These are phyloP conservation scores for Ciconia boyciana DNA, from an alignment of 2,113 vertebrate genomes.

Conservation along the genomic window DNA sequence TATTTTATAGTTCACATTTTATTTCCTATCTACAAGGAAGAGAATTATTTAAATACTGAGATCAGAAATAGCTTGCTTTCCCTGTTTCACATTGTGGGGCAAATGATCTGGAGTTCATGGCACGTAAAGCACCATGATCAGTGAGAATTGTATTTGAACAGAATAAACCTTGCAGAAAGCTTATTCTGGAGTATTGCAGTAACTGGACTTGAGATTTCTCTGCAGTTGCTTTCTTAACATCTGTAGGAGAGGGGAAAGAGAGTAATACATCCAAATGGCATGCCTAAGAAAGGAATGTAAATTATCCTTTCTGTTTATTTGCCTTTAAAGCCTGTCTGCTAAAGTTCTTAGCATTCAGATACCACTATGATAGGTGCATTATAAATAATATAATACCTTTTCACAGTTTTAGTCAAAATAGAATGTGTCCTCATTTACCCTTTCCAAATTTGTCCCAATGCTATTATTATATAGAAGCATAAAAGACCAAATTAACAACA, in stretches of 20 bases:
- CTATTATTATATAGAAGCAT: background rate
- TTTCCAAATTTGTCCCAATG: background rate
- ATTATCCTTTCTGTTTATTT: slow-evolving; percentile 18
- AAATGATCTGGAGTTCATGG: background rate
- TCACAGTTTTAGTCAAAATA: background rate
- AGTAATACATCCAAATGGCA: slow-evolving; percentile 2
- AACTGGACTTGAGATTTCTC: background rate
- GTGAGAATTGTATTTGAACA: background rate
- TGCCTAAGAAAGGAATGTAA: slow-evolving; percentile 24
- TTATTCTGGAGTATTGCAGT: background rate
- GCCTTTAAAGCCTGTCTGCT: background rate
- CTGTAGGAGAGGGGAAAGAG: background rate
- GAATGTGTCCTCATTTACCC: background rate
- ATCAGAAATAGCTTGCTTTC: background rate
- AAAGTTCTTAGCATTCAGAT: slow-evolving; percentile 18
- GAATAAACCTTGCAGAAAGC: background rate
- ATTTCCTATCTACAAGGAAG: background rate
- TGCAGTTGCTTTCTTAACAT: background rate
- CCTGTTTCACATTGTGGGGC: background rate
- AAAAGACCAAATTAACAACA: background rate
- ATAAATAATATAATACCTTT: background rate
- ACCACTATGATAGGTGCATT: background rate
- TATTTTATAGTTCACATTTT: background rate
- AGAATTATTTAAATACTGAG: background rate
- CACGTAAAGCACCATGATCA: background rate